phyloP scores from a whole-genome alignment of 2,888 invertebrate species.

The Trichopoda pennipes region DNA sequence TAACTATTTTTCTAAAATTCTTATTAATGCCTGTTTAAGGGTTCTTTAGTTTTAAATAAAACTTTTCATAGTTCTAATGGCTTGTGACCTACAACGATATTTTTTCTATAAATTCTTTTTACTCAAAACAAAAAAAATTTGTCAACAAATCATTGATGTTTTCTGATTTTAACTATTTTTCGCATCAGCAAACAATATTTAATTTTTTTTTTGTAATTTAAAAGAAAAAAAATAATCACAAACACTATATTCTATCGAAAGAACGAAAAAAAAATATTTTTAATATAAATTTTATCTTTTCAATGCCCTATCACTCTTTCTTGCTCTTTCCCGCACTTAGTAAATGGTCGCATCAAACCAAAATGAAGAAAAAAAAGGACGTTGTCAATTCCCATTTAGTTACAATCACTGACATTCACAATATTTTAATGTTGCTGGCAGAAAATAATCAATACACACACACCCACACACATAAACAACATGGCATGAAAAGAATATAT shows the following conservation, averaged over 20 bases:
- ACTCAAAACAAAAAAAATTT: not conserved
- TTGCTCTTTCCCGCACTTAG: not conserved
- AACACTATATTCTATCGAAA: not conserved
- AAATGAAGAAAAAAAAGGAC: conserved; percentile 4
- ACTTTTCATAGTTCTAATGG: not conserved
- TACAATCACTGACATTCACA: conserved; percentile 57
- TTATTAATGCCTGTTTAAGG: too few relatives aligned
- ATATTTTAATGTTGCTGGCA: conserved; percentile 48
- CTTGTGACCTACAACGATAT: not conserved
- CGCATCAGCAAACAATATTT: conserved; percentile 19
- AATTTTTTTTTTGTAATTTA: conserved; percentile 15
- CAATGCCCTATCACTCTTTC: conserved; percentile 8
- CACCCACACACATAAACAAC: conserved; percentile 32
- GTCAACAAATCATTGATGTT: not conserved
- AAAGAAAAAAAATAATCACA: conserved; percentile 19
- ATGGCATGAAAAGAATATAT: conserved; percentile 19
- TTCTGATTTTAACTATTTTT: conserved; percentile 18
- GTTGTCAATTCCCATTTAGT: conserved; percentile 47
- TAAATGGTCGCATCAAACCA: not conserved
- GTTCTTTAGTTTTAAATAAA: not conserved
- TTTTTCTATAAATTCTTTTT: not conserved
- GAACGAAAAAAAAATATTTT: conserved; percentile 1
- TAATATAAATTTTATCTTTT: conserved; percentile 37
- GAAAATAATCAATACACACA: conserved; percentile 22
- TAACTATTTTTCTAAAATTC: too few relatives aligned